These are phyloP conservation scores for Tetraneura akinire DNA, from an alignment of 1,140 invertebrate genomes.

Conservation along the genomic window DNA sequence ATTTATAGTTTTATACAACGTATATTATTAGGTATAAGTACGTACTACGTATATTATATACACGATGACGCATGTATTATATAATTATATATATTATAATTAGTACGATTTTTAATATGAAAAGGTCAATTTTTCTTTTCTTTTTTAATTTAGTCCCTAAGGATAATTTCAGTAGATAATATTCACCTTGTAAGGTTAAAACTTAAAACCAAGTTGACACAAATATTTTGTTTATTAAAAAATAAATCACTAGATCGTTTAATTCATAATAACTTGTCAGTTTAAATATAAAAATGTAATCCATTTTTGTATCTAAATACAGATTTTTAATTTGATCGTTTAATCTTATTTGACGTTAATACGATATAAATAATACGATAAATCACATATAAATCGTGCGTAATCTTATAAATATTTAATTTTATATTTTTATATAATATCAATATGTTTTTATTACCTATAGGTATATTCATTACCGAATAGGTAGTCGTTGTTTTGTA, in stretches of 20 bases:
- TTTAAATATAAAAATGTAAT: background rate
- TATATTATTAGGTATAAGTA: too few relatives aligned
- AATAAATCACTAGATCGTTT: background rate
- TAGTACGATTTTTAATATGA: background rate
- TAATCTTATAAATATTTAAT: too few relatives aligned
- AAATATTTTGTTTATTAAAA: background rate
- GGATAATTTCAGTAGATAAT: background rate
- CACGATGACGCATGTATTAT: background rate
- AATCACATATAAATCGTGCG: too few relatives aligned
- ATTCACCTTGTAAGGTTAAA: constrained; percentile 18
- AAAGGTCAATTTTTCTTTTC: constrained; percentile 26
- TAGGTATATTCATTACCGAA: too few relatives aligned
- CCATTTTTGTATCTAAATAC: too few relatives aligned
- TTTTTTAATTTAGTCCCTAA: constrained; percentile 14
- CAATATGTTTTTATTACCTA: too few relatives aligned
- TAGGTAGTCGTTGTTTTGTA: too few relatives aligned
- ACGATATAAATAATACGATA: too few relatives aligned
- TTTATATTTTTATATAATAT: too few relatives aligned
- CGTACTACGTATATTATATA: background rate
- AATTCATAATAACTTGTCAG: background rate
- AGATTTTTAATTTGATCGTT: too few relatives aligned
- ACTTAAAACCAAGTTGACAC: background rate
- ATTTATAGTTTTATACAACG: too few relatives aligned
- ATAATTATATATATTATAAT: background rate
- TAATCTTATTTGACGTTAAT: too few relatives aligned